These are phyloP conservation scores for Drosophila littoralis DNA, from an alignment of 1,140 invertebrate genomes.

Conservation along the genomic window DNA sequence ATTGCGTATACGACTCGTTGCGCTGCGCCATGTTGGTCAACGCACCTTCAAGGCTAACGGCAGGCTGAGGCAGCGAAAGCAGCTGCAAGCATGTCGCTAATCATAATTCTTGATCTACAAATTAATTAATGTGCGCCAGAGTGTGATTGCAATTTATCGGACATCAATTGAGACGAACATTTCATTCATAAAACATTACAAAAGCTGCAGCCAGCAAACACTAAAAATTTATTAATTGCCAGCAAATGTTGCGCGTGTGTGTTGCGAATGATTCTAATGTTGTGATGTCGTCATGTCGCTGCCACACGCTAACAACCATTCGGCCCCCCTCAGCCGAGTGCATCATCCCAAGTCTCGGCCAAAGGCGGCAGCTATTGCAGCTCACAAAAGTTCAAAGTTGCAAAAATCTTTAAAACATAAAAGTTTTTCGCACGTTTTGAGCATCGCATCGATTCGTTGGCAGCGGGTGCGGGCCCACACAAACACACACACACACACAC, in stretches of 20 bases:
- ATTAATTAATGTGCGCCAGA: conserved; percentile 71
- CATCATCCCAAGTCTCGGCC: not conserved
- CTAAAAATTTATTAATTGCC: conserved; percentile 75
- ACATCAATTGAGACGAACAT: conserved; percentile 74
- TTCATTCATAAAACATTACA: conserved; percentile 77
- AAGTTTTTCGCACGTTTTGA: conserved; percentile 79
- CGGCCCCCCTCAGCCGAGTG: not conserved
- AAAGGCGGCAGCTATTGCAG: conserved; percentile 13
- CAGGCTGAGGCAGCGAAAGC: conserved; percentile 34
- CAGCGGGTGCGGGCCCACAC: not conserved
- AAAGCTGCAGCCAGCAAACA: conserved; percentile 26
- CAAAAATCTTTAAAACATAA: conserved; percentile 72
- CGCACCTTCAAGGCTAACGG: conserved; percentile 70
- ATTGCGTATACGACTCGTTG: conserved; percentile 68
- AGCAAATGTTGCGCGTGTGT: conserved; percentile 74
- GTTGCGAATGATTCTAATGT: conserved; percentile 47
- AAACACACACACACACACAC: not conserved
- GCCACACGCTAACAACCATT: not conserved
- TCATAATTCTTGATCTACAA: conserved; percentile 78
- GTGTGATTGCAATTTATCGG: conserved; percentile 82
- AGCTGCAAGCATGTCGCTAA: conserved; percentile 64
- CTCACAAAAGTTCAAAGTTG: conserved; percentile 75
- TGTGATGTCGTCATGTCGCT: conserved; percentile 63
- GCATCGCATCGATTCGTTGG: conserved; percentile 45
- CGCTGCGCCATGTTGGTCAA: conserved; percentile 58